Evolutionary conservation across 2,113 vertebrate genomes (phyloP), one percentile per base, ranked within the genome.

Genomic region (Motacilla alba): DNA sequence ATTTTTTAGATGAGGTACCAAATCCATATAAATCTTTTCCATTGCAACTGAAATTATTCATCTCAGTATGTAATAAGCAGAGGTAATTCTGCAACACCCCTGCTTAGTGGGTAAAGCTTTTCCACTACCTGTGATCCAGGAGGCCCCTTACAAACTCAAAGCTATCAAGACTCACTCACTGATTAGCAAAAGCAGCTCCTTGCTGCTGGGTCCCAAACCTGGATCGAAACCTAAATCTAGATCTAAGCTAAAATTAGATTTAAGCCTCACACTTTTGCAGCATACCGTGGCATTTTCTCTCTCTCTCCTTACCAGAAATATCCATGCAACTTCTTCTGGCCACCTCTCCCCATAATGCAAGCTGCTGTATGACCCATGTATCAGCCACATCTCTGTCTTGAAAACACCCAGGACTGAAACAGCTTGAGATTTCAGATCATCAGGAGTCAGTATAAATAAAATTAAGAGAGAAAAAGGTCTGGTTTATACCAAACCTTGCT

Each of bases 231-330:
- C 15, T 69, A 74, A 83, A 44, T 27, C 13, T 67, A 37, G 21
- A 41, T 7, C 19, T n/a, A 83, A 85, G 13, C n/a, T 52, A 43
- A 75, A 66, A 15, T 46, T 37, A 33, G 5, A 37, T 15, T 14
- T 28, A 90, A 90, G 35, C 8, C 28, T 63, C 24, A 27, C 3
- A 13, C 10, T 58, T 73, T n/a, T 55, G 13, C 60, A 80, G 39
- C 46, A 86, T 11, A 55, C 33, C 0, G 0, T 11, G 7, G 7
- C 20, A 9, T 69, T 79, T 87, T 84, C 43, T 79, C 33, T 31
- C 37, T 18, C 4, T 85, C 11, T 62, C 43, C 44, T 78, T 64
- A 22, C 18, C 21, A 46, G n/a, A 74, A 24, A 58, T 6, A 17
- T 17, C 43, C 33, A 2, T 33, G n/a, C 15, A 31, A 15, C 35